phyloP scores from a whole-genome alignment of 2,797 vertebrate genomes.

The Sibirionetta formosa region DNA sequence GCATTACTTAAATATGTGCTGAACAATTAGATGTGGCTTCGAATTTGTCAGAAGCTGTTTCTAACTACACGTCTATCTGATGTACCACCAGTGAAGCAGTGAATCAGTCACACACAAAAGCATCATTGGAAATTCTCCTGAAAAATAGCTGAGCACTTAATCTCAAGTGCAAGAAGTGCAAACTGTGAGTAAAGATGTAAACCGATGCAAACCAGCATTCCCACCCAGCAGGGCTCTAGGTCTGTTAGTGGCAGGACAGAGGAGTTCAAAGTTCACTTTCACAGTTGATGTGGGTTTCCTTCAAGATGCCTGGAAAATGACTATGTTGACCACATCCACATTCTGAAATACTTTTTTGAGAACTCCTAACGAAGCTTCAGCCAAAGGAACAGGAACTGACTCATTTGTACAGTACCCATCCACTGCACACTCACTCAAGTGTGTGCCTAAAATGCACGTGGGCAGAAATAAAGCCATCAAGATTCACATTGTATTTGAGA shows the following conservation, averaged over 20 bases:
- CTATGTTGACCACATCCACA: conserved; percentile 98
- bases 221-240: not conserved
- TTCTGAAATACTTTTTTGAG: conserved; percentile 90
- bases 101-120: not conserved
- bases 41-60: not conserved
- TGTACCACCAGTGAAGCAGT: not conserved
- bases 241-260: conserved; percentile 87
- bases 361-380: conserved; percentile 89
- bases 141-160: not conserved
- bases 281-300: conserved; percentile 99
- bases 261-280: conserved; percentile 84
- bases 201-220: not conserved
- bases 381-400: conserved; percentile 93
- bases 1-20: not conserved
- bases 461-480: conserved; percentile 63
- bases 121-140: not conserved
- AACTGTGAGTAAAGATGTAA: not conserved
- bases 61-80: not conserved
- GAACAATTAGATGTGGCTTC: not conserved
- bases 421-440: conserved; percentile 84
- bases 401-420: conserved; percentile 87
- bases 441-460: conserved; percentile 58
- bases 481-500: not conserved
- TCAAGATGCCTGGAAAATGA: conserved; percentile 97
- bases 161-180: not conserved